These are phyloP conservation scores for Osmerus mordax DNA, from an alignment of 2,113 vertebrate genomes.

Conservation along the genomic window DNA sequence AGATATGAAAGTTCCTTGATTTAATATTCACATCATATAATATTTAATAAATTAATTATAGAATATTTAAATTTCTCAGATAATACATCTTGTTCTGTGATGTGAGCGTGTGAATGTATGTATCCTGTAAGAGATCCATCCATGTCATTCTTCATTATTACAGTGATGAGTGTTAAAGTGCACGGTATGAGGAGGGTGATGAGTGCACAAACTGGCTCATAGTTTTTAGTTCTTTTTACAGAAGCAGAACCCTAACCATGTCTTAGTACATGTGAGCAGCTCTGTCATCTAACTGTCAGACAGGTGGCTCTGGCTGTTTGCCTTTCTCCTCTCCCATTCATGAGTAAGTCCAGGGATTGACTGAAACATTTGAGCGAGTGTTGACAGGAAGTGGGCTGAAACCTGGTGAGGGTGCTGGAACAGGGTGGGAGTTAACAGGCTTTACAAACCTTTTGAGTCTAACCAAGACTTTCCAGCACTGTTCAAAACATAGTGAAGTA, in stretches of 20 bases:
- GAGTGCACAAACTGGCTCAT: background rate
- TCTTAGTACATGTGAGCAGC: background rate
- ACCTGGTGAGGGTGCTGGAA: slow-evolving; percentile 21
- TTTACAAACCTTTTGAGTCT: too few relatives aligned
- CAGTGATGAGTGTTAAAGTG: background rate
- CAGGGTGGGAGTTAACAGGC: slow-evolving; percentile 15
- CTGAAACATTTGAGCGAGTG: slow-evolving; percentile 1
- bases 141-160: too few relatives aligned
- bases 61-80: too few relatives aligned
- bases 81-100: too few relatives aligned
- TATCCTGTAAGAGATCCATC: too few relatives aligned
- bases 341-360: background rate
- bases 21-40: slow-evolving; percentile 52
- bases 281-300: background rate
- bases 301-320: slow-evolving; percentile 11
- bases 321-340: slow-evolving; percentile 9
- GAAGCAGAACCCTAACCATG: background rate
- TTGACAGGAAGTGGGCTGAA: background rate
- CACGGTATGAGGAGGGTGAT: background rate
- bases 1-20: slow-evolving; percentile 66
- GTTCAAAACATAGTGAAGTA: background rate
- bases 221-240: background rate
- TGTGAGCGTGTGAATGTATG: too few relatives aligned
- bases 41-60: too few relatives aligned
- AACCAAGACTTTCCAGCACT: slow-evolving; percentile 10